Base-by-base conservation (phyloP, 2,113 vertebrate species). In the Rhineura floridana region DNA sequence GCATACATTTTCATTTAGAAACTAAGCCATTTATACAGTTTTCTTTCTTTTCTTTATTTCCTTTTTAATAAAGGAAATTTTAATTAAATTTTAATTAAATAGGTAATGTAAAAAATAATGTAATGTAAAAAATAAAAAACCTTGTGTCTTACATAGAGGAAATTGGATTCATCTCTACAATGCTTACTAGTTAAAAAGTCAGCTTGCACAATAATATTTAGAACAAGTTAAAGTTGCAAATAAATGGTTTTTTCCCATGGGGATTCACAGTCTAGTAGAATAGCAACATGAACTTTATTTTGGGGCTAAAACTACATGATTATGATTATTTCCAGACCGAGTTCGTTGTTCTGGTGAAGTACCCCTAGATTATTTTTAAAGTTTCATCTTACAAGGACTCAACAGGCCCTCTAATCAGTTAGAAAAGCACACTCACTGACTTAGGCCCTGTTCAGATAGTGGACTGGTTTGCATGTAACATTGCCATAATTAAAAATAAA, bases 211-310 rank as follows among this genome's bases (percentile, higher is more conserved):
- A 48, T 69, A 62, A 86, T 82, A 89, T 46, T 52, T 39, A 33
- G 78, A 89, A 39, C 28, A 52, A 19, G 42, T 52, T 48, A 82
- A 67, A n/a, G 42, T 36, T 73, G 15, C 73, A 92, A 88, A 83
- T 63, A 8, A 5, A 4, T 81, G 11, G 11, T 85, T 92, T 92
- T 76, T n/a, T n/a, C n/a, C n/a, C 77, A 82, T 1, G 17, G 28
- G 25, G 77, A 33, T 67, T 39, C 23, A 70, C 72, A 2, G 36
- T 19, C 80, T 80, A 84, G 59, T 42, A 88, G 77, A 91, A 46
- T 28, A n/a, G 46, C 50, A 69, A 33, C 6, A 15, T 78, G 73
- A 63, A 33, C 55, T 67, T 30, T 73, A 63, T 81, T 63, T 63
- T 23, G 23, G 36, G 23, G 28, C 36, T 28, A 42, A 81, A 80